Conservation (phyloP, 1,140 invertebrate genomes). For the Sycobia sp. region DNA sequence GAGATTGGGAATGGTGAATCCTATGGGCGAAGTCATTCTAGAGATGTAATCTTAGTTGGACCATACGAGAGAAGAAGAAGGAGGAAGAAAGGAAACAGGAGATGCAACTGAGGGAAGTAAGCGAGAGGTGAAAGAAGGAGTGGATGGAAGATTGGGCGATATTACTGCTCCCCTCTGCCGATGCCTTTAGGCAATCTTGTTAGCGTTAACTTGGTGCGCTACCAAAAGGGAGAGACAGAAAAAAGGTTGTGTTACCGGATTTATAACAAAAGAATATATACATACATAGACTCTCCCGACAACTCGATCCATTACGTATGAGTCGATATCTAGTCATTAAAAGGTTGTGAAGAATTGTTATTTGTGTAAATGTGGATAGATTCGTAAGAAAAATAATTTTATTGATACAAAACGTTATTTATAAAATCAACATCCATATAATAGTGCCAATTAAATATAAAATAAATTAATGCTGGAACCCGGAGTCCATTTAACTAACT, state of each 20-base stretch:
- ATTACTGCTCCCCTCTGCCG: conserved; percentile 26
- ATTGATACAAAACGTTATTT: no score
- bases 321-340: not conserved
- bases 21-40: conserved; percentile 18
- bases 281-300: no score
- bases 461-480: no score
- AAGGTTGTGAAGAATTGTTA: no score
- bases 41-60: conserved; percentile 30
- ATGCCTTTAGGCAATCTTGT: conserved; percentile 50
- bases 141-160: conserved; percentile 4
- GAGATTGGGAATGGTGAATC: conserved; percentile 9
- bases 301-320: no score
- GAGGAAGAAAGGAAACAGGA: not conserved
- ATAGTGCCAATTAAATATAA: no score
- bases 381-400: no score
- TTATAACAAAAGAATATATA: no score
- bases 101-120: not conserved
- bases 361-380: no score
- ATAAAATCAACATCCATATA: no score
- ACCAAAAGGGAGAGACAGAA: not conserved
- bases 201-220: conserved; percentile 38
- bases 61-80: conserved; percentile 11
- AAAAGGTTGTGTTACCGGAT: no score
- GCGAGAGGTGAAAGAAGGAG: conserved; percentile 20
- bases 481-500: no score